These are phyloP conservation scores for Epinephelus coioides DNA, from an alignment of 2,797 vertebrate genomes.

Conservation along the genomic window DNA sequence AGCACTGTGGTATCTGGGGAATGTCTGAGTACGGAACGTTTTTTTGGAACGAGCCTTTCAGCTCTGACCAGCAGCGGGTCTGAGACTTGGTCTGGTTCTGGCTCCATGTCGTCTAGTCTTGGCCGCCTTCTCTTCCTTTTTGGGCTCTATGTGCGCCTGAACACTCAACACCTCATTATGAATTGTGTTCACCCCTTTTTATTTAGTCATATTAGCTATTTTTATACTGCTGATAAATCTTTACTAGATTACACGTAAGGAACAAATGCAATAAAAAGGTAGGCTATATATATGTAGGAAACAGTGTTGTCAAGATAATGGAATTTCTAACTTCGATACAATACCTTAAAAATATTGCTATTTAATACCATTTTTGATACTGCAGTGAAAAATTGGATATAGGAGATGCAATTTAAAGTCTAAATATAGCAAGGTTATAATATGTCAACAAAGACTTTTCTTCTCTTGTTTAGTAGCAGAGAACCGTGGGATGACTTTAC, in stretches of 20 bases:
- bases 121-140: slow-evolving; percentile 51
- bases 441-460: too few relatives aligned
- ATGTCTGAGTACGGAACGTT: slow-evolving; percentile 46
- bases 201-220: slow-evolving; percentile 28
- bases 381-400: too few relatives aligned
- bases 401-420: too few relatives aligned
- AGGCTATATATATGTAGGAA: too few relatives aligned
- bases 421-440: too few relatives aligned
- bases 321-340: too few relatives aligned
- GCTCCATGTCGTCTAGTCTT: slow-evolving; percentile 43
- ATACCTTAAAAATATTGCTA: too few relatives aligned
- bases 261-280: too few relatives aligned
- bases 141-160: slow-evolving; percentile 29
- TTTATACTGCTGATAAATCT: slow-evolving; percentile 13
- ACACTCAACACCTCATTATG: slow-evolving; percentile 26
- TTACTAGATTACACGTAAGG: neutral
- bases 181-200: slow-evolving; percentile 15
- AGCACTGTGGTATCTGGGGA: slow-evolving; percentile 44
- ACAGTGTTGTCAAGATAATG: too few relatives aligned
- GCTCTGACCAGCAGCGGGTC: slow-evolving; percentile 27
- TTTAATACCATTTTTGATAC: too few relatives aligned
- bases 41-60: slow-evolving; percentile 40
- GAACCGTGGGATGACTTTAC: too few relatives aligned
- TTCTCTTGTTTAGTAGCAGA: too few relatives aligned
- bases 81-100: slow-evolving; percentile 36